Conservation (phyloP, 2,888 invertebrate species). For the Drosophila gaucha region DNA sequence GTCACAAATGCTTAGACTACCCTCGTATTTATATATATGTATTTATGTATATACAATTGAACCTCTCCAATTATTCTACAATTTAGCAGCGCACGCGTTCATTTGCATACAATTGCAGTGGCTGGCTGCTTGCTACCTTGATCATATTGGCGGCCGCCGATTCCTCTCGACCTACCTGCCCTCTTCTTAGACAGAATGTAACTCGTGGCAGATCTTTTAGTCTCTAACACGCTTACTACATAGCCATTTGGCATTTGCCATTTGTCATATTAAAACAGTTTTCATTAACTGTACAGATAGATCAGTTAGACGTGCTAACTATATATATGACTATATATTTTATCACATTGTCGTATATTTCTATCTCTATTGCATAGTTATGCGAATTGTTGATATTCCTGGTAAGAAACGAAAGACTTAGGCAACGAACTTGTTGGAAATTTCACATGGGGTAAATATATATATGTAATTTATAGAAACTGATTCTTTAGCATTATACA, state of each 20-base stretch:
- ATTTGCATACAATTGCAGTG: slow-evolving; percentile 75
- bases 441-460: neutral
- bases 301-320: slow-evolving; percentile 8
- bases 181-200: neutral
- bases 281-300: slow-evolving; percentile 58
- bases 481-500: slow-evolving; percentile 18
- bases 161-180: neutral
- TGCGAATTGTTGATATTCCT: slow-evolving; percentile 15
- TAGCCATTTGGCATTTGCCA: slow-evolving; percentile 34
- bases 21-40: neutral
- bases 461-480: slow-evolving; percentile 26
- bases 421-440: slow-evolving; percentile 69
- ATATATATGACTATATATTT: neutral
- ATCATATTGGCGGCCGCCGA: slow-evolving; percentile 20
- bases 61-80: slow-evolving; percentile 66
- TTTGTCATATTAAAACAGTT: slow-evolving; percentile 57
- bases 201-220: slow-evolving; percentile 22
- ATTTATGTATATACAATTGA: slow-evolving; percentile 1
- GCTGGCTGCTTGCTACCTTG: slow-evolving; percentile 48
- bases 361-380: slow-evolving; percentile 22
- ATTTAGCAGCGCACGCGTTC: slow-evolving; percentile 73
- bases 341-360: no score
- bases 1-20: neutral
- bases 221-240: slow-evolving; percentile 32
- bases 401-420: slow-evolving; percentile 70